Base-by-base conservation (phyloP, 1,140 invertebrate genomes). In the Notospermus geniculatus region DNA sequence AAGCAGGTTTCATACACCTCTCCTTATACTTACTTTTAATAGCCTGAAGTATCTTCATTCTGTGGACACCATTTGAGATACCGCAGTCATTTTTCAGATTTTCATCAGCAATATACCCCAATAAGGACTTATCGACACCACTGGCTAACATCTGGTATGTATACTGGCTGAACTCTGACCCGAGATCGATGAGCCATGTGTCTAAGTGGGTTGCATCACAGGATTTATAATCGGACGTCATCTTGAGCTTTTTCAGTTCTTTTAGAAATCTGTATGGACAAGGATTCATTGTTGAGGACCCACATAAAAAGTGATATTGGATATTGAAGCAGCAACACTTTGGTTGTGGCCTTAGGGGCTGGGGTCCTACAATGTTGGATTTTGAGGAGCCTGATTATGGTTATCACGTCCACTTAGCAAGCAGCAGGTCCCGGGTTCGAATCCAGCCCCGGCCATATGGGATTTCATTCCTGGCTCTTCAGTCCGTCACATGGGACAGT, bases 211-310 rank as follows among this genome's bases (percentile, higher is more conserved):
- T 90, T 1, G 90, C 87, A 75, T 99, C 97, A 71, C 91, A 88
- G 41, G 93, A 96, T 29, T 93, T 93, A 76, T 99, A 99, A 77
- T 99, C 96, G 5, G 97, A 93, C 86, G 97, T 92, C 77, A 92
- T 91, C 80, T 99, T 98, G 59, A 99, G 82, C 71, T 91, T 92
- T 76, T 92, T 91, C 57, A 99, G 82, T 81, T 98, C 96, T 71
- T 97, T 83, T 43, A 93, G 89, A 83, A 99, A 99, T 77, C 90
- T 90, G 62, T 64, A 65, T 57, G 66, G 19, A 53, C 61, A 59
- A 56, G 27, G n/a, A n/a, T n/a, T n/a, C n/a, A n/a, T n/a, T n/a
- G n/a, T n/a, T n/a, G n/a, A n/a, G n/a, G n/a, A n/a, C n/a, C n/a
- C n/a, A n/a, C n/a, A n/a, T n/a, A n/a, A n/a, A n/a, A n/a, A n/a